These are phyloP conservation scores for Clarias macrocephalus DNA, from an alignment of 2,113 vertebrate species.

Conservation along the genomic window DNA sequence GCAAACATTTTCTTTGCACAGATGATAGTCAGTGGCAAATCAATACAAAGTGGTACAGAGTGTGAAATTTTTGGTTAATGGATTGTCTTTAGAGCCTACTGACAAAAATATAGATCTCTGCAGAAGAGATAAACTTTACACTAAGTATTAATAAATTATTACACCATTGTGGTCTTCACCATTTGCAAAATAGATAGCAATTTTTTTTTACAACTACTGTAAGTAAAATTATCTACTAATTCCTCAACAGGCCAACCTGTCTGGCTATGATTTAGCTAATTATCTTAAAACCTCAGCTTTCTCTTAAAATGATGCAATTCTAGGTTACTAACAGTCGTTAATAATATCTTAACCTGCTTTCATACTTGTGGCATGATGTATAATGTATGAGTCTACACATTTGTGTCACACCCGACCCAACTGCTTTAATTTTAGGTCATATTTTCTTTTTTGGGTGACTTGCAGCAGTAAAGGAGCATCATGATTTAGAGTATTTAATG, in stretches of 20 bases:
- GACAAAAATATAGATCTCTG: background rate
- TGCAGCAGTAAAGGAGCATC: background rate
- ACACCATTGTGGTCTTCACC: background rate
- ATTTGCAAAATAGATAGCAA: background rate
- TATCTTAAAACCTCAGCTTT: background rate
- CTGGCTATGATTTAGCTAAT: background rate
- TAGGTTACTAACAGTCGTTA: background rate
- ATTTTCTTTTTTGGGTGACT: background rate
- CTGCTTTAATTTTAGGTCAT: background rate
- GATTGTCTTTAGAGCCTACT: background rate
- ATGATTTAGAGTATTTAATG: background rate
- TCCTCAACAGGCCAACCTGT: background rate
- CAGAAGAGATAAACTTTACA: background rate
- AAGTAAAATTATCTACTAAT: background rate
- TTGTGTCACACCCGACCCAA: background rate
- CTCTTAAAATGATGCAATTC: background rate
- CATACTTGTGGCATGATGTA: background rate
- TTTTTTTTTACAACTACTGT: background rate
- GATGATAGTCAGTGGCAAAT: background rate
- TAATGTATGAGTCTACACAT: background rate
- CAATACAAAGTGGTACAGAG: background rate
- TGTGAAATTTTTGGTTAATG: background rate
- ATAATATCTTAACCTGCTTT: background rate
- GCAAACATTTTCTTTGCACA: background rate
- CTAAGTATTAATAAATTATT: background rate